Evolutionary conservation across 2,888 invertebrate genomes (phyloP).

Genomic region (Hirudinaria manillensis): DNA sequence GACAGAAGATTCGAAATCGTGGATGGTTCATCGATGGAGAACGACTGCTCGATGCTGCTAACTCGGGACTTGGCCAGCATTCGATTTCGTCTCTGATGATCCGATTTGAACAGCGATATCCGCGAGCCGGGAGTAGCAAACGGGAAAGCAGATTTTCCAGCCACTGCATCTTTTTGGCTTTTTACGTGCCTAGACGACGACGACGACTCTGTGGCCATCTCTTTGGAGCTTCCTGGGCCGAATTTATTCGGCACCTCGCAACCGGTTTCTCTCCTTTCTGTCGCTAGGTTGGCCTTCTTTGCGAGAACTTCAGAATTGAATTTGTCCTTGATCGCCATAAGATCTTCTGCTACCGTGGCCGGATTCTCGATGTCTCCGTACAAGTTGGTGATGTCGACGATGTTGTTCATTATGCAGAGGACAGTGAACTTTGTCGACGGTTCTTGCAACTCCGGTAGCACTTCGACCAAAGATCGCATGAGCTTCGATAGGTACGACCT

Average conservation of each 20-base stretch:
- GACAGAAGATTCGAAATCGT: not conserved
- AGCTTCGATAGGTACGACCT: constrained; percentile 58
- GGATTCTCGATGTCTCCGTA: constrained; percentile 26
- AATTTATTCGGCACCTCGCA: constrained; percentile 5
- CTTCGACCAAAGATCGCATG: constrained; percentile 58
- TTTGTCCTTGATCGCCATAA: not conserved
- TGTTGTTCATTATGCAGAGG: constrained; percentile 60
- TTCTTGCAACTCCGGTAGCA: constrained; percentile 52
- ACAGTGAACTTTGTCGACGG: constrained; percentile 55
- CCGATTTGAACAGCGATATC: constrained; percentile 10
- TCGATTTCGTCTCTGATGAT: constrained; percentile 13
- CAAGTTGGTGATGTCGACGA: constrained; percentile 58
- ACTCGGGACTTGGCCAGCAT: not conserved
- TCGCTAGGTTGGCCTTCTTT: not conserved
- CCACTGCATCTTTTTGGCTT: not conserved
- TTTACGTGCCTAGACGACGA: not conserved
- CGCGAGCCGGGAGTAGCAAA: constrained; percentile 12
- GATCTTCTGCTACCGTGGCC: not conserved
- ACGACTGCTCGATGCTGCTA: constrained; percentile 14
- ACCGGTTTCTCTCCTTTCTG: not conserved
- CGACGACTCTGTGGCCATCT: not conserved
- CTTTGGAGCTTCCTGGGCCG: not conserved
- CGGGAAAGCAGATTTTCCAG: not conserved
- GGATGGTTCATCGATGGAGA: constrained; percentile 14
- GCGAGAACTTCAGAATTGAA: not conserved